These are phyloP conservation scores for Vidua macroura DNA, from an alignment of 2,113 vertebrate species.

Conservation along the genomic window DNA sequence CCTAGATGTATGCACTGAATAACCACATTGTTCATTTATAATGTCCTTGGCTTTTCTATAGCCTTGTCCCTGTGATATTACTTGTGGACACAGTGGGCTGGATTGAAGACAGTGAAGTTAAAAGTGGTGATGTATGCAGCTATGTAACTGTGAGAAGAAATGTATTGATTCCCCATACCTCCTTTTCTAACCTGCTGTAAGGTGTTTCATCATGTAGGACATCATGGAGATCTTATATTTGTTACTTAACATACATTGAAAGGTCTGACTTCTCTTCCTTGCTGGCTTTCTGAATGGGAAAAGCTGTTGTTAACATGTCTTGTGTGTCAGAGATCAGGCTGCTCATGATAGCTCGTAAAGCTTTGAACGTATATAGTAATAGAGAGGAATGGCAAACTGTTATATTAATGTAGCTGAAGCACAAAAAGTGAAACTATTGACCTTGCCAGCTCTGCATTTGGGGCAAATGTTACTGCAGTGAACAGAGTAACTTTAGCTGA, in stretches of 20 bases:
- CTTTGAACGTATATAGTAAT: slow-evolving; percentile 52
- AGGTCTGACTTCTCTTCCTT: slow-evolving; percentile 56
- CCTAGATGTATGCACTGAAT: slow-evolving; percentile 41
- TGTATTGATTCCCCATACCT: slow-evolving; percentile 57
- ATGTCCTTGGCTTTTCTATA: slow-evolving; percentile 62
- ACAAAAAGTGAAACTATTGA: slow-evolving; percentile 53
- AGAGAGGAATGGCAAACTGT: slow-evolving; percentile 39
- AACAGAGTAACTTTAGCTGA: not conserved
- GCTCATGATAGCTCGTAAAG: slow-evolving; percentile 38
- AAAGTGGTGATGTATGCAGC: slow-evolving; percentile 65
- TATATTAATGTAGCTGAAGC: slow-evolving; percentile 35
- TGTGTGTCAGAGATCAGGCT: slow-evolving; percentile 64
- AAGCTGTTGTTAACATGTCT: slow-evolving; percentile 63
- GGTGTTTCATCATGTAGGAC: slow-evolving; percentile 61
- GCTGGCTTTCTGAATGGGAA: slow-evolving; percentile 54
- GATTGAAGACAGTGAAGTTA: slow-evolving; percentile 55
- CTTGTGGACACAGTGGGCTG: slow-evolving; percentile 59
- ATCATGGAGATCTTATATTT: slow-evolving; percentile 64
- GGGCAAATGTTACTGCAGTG: slow-evolving; percentile 41
- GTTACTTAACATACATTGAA: slow-evolving; percentile 65
- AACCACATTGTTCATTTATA: slow-evolving; percentile 55
- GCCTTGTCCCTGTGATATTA: slow-evolving; percentile 44
- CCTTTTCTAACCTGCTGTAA: slow-evolving; percentile 57
- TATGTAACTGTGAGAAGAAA: slow-evolving; percentile 64
- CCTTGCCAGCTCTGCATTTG: slow-evolving; percentile 40